Conservation (phyloP, 2,113 vertebrate species). For the Chunga burmeisteri region DNA sequence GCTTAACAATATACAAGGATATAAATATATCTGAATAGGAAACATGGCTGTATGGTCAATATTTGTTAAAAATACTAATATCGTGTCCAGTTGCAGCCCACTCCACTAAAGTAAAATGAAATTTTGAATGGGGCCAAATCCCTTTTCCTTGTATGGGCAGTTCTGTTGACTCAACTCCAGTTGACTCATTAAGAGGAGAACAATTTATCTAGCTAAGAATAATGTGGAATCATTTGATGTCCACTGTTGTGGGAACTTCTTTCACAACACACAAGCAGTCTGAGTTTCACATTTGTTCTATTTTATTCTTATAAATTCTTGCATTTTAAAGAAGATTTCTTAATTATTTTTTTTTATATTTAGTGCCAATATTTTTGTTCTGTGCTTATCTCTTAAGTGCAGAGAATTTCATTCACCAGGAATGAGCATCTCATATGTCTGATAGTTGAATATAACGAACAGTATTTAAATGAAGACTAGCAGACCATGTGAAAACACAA, state of each 20-base stretch:
- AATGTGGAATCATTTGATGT: background rate
- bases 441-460: background rate
- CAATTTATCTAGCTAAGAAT: background rate
- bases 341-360: background rate
- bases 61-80: background rate
- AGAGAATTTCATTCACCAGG: background rate
- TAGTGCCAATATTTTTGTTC: background rate
- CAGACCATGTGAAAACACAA: background rate
- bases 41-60: background rate
- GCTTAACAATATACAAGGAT: background rate
- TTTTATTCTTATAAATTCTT: background rate
- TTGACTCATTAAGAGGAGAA: background rate
- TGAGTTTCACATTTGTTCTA: background rate
- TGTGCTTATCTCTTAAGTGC: background rate
- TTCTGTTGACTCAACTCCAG: background rate
- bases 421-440: background rate
- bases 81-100: background rate
- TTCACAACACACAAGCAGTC: background rate
- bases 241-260: background rate
- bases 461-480: background rate
- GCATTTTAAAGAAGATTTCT: background rate
- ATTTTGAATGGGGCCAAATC: background rate
- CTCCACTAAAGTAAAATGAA: background rate
- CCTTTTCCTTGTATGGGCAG: background rate
- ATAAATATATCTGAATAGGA: background rate